These are phyloP conservation scores for Nemotelus pantherinus DNA, from an alignment of 2,888 invertebrate genomes.

Conservation along the genomic window DNA sequence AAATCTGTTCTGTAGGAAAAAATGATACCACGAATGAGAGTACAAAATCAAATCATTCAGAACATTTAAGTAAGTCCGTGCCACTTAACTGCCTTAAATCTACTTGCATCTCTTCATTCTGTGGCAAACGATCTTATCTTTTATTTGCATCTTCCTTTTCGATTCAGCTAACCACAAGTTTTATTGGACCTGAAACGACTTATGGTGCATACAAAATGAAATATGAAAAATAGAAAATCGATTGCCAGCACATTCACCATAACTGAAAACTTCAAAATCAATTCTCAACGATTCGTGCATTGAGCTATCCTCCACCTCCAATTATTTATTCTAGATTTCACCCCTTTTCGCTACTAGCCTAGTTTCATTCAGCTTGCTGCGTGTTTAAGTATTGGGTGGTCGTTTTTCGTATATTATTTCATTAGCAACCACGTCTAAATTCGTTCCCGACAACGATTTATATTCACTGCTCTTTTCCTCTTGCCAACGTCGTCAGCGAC, in stretches of 20 bases:
- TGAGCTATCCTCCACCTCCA: conserved; percentile 21
- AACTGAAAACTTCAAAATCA: conserved; percentile 4
- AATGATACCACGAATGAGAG: no score
- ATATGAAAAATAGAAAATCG: background rate
- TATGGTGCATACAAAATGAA: no score
- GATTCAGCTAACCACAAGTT: no score
- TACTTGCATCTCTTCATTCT: no score
- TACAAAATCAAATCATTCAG: no score
- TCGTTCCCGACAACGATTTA: conserved; percentile 31
- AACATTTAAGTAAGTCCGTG: no score
- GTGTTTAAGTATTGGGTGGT: background rate
- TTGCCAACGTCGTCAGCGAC: background rate
- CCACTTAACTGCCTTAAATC: no score
- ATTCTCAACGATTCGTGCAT: conserved; percentile 20
- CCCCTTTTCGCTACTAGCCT: conserved; percentile 38
- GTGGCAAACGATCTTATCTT: no score
- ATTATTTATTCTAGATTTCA: conserved; percentile 16
- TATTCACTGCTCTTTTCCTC: conserved; percentile 37
- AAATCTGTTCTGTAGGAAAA: no score
- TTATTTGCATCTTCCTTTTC: no score
- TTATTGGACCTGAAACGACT: no score
- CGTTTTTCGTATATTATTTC: conserved; percentile 29
- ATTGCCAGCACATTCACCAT: background rate
- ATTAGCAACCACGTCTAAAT: conserved; percentile 39
- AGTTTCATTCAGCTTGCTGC: conserved; percentile 5